These are phyloP conservation scores for Zoanthus gigantus DNA, from an alignment of 92 coral and sea anemone species.

Conservation along the genomic window DNA sequence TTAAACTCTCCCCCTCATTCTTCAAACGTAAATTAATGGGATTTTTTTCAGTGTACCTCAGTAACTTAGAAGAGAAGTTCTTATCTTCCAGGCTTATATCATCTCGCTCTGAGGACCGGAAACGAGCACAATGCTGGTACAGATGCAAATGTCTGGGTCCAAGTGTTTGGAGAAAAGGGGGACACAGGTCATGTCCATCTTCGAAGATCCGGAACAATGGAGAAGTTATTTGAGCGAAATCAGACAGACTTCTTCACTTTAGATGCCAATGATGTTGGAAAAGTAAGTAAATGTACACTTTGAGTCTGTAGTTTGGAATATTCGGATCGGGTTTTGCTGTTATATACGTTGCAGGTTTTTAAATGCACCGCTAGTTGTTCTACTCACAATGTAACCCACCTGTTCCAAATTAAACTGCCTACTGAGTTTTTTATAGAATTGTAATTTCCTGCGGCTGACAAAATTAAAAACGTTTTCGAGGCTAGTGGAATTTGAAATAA, in stretches of 20 bases:
- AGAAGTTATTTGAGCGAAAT: constrained; percentile 88
- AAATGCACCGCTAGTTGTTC: too few relatives aligned
- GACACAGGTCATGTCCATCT: constrained; percentile 91
- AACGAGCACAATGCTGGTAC: constrained; percentile 89
- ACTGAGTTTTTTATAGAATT: too few relatives aligned
- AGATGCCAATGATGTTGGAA: constrained; percentile 95
- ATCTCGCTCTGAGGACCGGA: constrained; percentile 93
- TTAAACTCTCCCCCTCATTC: neutral
- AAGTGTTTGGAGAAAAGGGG: constrained; percentile 93
- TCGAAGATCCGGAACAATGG: constrained; percentile 88
- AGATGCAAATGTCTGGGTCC: constrained; percentile 88
- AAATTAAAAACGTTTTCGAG: too few relatives aligned
- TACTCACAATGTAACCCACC: too few relatives aligned
- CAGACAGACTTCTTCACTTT: constrained; percentile 97
- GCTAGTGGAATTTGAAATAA: too few relatives aligned
- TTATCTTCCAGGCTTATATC: constrained; percentile 76
- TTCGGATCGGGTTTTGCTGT: too few relatives aligned
- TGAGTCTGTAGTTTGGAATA: too few relatives aligned
- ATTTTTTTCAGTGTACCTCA: neutral
- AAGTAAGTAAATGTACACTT: constrained; percentile 53
- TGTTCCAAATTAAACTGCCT: too few relatives aligned
- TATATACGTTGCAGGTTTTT: too few relatives aligned
- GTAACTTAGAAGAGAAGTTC: neutral
- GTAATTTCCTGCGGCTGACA: too few relatives aligned
- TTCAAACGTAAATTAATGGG: neutral